Evolutionary conservation across 2,888 invertebrate genomes (phyloP), one percentile per base, ranked within the genome.

Genomic region (Fragum fragum): DNA sequence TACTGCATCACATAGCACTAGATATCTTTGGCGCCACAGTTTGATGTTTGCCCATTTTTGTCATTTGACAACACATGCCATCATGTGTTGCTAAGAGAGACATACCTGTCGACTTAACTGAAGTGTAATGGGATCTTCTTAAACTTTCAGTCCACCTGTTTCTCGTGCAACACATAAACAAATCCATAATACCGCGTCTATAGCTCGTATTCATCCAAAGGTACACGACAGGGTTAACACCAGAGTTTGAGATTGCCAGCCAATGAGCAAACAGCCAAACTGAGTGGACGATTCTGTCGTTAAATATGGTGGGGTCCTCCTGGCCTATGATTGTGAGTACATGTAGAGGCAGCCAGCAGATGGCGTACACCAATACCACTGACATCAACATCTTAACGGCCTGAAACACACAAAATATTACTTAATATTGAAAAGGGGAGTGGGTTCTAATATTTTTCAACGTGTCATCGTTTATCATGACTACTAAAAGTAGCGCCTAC

Each of bases 191-290:
- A 7, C 90, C 90, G 14, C 85, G 77, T 7, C 88, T 80, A 55
- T 90, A 92, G 57, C 98, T 97, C 85, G 97, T 97, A 95, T 98
- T 98, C 98, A 98, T 98, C 97, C 98, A 98, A 95, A 97, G 98
- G 79, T 98, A 98, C 89, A 98, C 98, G 92, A 98, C 97, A 26
- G 98, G 98, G 95, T 98, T 98, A 95, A 98, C 98, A 97, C 98
- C 98, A 84, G 98, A 98, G 95, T 98, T 98, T 95, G 98, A 98
- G 98, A 98, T 98, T 26, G 98, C 98, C 77, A 98, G 96, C 98
- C 93, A 94, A 76, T 94, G 94, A 92, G 98, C 97, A 18, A 86
- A 71, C 32, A 90, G 80, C 92, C 92, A 92, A 9, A 90, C 53
- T 23, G 88, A 79, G 42, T 88, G 89, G 55, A 89, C 85, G 73